Percentiles rank a stretch among this genome's conserved stretches.
Conservation (phyloP, 2,888 invertebrate genomes). For the Pheosia gnoma region DNA sequence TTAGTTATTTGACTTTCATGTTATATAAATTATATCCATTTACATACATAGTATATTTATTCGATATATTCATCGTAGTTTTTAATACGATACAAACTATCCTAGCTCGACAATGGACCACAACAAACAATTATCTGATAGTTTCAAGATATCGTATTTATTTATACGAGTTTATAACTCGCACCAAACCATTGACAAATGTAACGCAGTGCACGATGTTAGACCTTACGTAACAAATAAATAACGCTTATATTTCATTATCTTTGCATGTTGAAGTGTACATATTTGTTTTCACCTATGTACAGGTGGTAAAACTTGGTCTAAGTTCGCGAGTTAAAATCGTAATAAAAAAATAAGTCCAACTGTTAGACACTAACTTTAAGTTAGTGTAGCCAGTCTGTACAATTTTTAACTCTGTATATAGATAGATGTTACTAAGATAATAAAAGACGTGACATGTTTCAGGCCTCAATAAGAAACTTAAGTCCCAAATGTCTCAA, state of each 20-base stretch:
- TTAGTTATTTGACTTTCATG: too few species aligned
- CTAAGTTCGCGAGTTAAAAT: conserved; percentile 17
- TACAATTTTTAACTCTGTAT: conserved; percentile 14
- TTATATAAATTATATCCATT: too few species aligned
- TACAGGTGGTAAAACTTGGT: conserved; percentile 17
- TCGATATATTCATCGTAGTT: conserved; percentile 19
- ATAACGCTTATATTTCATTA: neutral
- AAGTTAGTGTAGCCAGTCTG: conserved; percentile 35
- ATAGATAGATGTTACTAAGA: neutral
- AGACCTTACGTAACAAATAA: neutral
- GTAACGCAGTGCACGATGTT: neutral
- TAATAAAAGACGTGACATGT: neutral
- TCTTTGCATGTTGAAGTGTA: conserved; percentile 1
- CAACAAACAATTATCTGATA: conserved; percentile 23
- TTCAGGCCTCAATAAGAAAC: too few species aligned
- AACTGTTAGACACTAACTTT: conserved; percentile 25
- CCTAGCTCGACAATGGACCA: conserved; percentile 36
- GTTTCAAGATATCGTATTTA: neutral
- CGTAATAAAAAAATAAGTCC: conserved; percentile 26
- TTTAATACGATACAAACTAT: conserved; percentile 31
- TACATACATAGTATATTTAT: neutral
- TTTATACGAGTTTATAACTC: conserved; percentile 9
- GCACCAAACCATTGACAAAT: conserved; percentile 72
- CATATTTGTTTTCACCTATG: conserved; percentile 18
- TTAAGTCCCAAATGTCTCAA: too few species aligned